phyloP scores from a whole-genome alignment of 2,797 vertebrate species.

The Rhyacichthys aspro region DNA sequence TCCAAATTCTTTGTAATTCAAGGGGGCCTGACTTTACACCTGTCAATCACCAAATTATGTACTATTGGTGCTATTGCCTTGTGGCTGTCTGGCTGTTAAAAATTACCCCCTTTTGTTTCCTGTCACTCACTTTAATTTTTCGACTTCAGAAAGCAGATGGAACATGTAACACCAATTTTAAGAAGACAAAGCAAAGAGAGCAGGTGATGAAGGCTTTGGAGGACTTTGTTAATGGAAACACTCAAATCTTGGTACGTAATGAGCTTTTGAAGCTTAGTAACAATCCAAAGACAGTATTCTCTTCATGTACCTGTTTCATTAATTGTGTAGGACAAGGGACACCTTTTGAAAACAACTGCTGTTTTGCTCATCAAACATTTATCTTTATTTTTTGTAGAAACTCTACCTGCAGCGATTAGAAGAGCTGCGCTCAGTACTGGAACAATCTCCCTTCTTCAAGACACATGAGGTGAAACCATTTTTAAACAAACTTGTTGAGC shows the following conservation, averaged over 20 bases:
- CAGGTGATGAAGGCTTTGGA: conserved; percentile 81
- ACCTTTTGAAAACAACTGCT: neutral
- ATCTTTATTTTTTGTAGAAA: conserved; percentile 66
- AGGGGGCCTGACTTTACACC: too few relatives aligned
- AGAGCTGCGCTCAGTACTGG: conserved; percentile 81
- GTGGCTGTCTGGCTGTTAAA: too few relatives aligned
- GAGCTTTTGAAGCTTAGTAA: too few relatives aligned
- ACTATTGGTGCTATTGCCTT: too few relatives aligned
- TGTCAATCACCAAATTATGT: too few relatives aligned
- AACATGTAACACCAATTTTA: conserved; percentile 84
- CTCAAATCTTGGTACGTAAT: conserved; percentile 74
- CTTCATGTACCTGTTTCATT: too few relatives aligned
- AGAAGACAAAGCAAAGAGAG: conserved; percentile 81
- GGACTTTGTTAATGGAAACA: conserved; percentile 81
- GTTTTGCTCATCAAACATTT: neutral
- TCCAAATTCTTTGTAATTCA: too few relatives aligned
- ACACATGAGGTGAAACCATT: conserved; percentile 85
- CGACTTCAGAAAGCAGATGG: conserved; percentile 79
- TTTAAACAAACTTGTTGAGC: conserved; percentile 24
- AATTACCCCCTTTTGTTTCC: too few relatives aligned
- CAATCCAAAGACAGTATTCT: neutral
- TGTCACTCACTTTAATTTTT: neutral
- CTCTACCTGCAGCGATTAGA: conserved; percentile 80
- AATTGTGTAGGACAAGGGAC: too few relatives aligned
- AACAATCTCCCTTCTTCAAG: conserved; percentile 86